Evolutionary conservation across 2,113 vertebrate genomes (phyloP), one percentile per base, ranked within the genome.

Genomic region (Tympanuchus pallidicinctus): DNA sequence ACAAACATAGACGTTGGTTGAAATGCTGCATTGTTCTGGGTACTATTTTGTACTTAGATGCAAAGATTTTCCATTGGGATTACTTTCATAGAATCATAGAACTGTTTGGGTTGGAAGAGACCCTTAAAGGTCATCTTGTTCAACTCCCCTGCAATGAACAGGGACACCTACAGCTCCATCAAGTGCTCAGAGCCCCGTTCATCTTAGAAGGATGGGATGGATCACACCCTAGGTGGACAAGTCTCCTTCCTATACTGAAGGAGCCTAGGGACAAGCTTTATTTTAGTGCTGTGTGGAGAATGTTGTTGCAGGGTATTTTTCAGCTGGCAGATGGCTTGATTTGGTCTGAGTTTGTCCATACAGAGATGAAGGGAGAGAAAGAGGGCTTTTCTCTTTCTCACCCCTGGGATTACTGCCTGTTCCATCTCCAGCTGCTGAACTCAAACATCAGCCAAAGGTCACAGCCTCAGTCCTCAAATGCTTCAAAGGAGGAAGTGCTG

Each of bases 401-500:
- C 66, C 54, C 61, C 43, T 81, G 88, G 80, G 86, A 72, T 13
- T 73, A 45, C 74, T 56, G 69, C 27, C 57, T 89, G 52, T 57
- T 40, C 19, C 27, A 24, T 38, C 74, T 63, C n/a, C 43, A 50
- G 59, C 84, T 85, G 90, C 92, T 83, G 82, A 86, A 59, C 83
- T 52, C 71, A 90, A 93, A 81, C 42, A 70, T 82, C 77, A 82
- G 90, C 90, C 83, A 90, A 56, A 90, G 90, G 81, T 93, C 95
- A 81, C 52, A 54, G 38, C 13, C 43, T 67, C 52, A 34, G 79
- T 34, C 66, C 80, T 76, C 66, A 45, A 24, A 54, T 22, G 63
- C 27, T 85, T 82, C 75, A 64, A 63, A 95, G 72, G 82, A 93
- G 89, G 89, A 96, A 95, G 84, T 85, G 48, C 83, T 89, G 70